A percentile compares a stretch with the other conserved stretches of the same genome.
These are phyloP conservation scores for Mormyrus proboscirostris DNA, from an alignment of 2,797 vertebrate species.

Conservation along the genomic window DNA sequence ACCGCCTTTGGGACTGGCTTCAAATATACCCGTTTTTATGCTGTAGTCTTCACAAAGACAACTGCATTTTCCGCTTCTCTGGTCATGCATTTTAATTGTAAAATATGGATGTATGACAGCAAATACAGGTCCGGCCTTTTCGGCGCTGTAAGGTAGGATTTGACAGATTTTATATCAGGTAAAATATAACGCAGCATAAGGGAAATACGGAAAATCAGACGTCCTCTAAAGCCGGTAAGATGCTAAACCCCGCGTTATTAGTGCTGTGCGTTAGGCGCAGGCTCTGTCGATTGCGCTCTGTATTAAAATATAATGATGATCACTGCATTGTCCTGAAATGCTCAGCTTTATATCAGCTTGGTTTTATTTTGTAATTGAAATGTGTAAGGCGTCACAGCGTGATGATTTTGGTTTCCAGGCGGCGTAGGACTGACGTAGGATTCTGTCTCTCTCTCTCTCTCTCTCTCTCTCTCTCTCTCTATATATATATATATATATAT, in stretches of 20 bases:
- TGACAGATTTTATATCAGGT: neutral
- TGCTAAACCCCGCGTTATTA: neutral
- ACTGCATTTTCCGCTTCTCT: neutral
- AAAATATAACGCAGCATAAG: neutral
- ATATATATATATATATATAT: neutral
- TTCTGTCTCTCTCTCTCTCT: neutral
- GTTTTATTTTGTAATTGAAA: neutral
- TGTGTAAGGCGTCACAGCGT: neutral
- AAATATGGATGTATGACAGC: neutral
- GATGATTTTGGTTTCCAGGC: neutral
- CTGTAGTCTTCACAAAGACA: neutral
- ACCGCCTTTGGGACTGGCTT: neutral
- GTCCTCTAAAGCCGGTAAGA: neutral
- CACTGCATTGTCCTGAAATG: neutral
- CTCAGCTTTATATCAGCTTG: neutral
- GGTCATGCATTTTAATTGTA: neutral
- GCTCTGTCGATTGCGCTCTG: neutral
- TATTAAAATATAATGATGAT: neutral
- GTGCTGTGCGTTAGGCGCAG: neutral
- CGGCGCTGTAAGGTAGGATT: neutral
- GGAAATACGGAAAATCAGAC: neutral
- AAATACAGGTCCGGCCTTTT: neutral
- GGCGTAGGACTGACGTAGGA: neutral
- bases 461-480: too few relatives aligned
- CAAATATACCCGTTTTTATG: neutral